Conservation (phyloP, 2,888 invertebrate species). For the Antheraea yamamai region DNA sequence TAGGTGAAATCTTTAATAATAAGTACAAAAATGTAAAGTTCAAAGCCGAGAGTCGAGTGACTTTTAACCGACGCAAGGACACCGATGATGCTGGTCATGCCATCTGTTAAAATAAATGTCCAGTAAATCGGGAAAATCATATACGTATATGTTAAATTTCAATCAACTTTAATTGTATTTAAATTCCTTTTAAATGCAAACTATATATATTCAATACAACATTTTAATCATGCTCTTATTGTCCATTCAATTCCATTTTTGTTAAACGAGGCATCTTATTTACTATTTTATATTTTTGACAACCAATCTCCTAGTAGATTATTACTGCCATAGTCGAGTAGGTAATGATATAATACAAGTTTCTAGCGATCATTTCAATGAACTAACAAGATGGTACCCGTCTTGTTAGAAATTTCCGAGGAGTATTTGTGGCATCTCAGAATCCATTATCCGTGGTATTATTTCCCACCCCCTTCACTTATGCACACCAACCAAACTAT, state of each 20-base stretch:
- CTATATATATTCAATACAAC: not conserved
- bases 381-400: no score
- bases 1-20: not conserved
- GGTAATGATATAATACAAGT: no score
- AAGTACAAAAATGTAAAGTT: conserved; percentile 15
- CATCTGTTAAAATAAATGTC: not conserved
- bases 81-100: not conserved
- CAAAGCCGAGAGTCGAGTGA: conserved; percentile 5
- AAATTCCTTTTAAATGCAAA: not conserved
- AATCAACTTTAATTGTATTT: conserved; percentile 10
- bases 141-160: not conserved
- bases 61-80: not conserved
- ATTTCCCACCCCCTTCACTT: no score
- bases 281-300: not conserved
- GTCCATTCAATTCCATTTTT: no score
- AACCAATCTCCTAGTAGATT: no score
- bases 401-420: no score
- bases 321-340: no score
- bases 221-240: not conserved
- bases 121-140: not conserved
- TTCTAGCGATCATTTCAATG: no score
- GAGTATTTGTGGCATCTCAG: no score
- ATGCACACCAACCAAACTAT: no score
- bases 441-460: no score
- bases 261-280: not conserved